Conservation (phyloP, 2,888 invertebrate species). For the Lottia gigantea region DNA sequence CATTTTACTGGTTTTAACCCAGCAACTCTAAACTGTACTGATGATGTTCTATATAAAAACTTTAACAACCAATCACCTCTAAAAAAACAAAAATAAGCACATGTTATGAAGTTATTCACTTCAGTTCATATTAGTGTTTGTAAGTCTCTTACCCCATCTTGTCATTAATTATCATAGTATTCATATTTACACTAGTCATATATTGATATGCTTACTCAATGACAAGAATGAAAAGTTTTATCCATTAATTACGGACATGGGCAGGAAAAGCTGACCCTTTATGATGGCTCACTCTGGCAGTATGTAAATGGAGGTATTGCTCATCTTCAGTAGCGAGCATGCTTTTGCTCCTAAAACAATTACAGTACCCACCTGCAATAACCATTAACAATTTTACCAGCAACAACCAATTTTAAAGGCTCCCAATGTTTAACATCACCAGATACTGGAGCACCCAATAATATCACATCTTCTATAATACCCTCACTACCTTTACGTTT, state of each 20-base stretch:
- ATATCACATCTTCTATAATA: slow-evolving; percentile 75
- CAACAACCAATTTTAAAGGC: slow-evolving; percentile 72
- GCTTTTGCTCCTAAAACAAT: too few relatives aligned
- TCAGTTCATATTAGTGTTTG: too few relatives aligned
- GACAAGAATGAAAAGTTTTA: too few relatives aligned
- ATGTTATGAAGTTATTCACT: neutral
- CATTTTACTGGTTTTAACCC: slow-evolving; percentile 73
- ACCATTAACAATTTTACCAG: slow-evolving; percentile 76
- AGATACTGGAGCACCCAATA: slow-evolving; percentile 76
- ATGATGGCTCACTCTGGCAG: too few relatives aligned
- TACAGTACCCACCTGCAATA: slow-evolving; percentile 71
- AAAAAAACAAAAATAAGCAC: slow-evolving; percentile 34
- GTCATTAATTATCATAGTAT: too few relatives aligned
- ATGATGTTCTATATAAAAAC: slow-evolving; percentile 76
- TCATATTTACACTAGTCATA: too few relatives aligned
- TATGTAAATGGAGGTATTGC: too few relatives aligned
- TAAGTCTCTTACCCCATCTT: too few relatives aligned
- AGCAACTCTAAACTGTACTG: slow-evolving; percentile 74
- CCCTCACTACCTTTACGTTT: slow-evolving; percentile 71
- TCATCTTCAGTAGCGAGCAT: too few relatives aligned
- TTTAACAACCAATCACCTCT: slow-evolving; percentile 76
- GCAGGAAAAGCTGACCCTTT: too few relatives aligned
- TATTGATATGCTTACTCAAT: too few relatives aligned
- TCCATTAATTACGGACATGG: neutral
- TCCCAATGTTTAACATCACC: slow-evolving; percentile 73